A percentile compares a stretch with the other conserved stretches of the same genome.
Evolutionary conservation across 2,113 vertebrate genomes (phyloP).

Genomic region (Hypanus sabinus): DNA sequence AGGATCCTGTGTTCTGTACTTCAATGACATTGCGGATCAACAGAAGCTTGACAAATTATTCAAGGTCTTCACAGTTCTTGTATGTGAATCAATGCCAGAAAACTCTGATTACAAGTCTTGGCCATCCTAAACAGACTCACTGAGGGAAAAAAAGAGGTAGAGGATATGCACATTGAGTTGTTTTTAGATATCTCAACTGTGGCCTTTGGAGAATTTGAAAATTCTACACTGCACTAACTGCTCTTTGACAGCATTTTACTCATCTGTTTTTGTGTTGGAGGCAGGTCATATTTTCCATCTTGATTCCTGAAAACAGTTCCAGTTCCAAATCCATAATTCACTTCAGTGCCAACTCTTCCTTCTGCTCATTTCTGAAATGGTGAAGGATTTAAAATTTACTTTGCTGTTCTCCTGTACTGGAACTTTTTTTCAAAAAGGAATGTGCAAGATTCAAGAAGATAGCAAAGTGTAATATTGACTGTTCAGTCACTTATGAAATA

Average conservation of each 20-base stretch:
- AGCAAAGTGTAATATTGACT: neutral
- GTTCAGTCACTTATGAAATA: neutral
- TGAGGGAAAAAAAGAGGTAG: neutral
- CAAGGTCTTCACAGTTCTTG: constrained; percentile 1
- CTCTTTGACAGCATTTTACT: neutral
- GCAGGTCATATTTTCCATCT: neutral
- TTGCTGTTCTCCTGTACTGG: neutral
- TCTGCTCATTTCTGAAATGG: neutral
- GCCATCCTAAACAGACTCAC: neutral
- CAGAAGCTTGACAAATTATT: constrained; percentile 31
- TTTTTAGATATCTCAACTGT: neutral
- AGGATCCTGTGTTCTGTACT: neutral
- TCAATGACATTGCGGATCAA: constrained; percentile 17
- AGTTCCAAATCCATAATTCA: neutral
- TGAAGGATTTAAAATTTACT: neutral
- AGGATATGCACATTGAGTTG: neutral
- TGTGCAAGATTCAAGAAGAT: neutral
- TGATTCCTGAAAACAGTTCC: neutral
- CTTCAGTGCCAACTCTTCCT: neutral
- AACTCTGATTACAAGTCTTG: neutral
- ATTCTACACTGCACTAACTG: neutral
- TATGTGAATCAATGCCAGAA: constrained; percentile 17
- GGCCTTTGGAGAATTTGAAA: neutral
- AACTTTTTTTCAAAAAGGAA: neutral
- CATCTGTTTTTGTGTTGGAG: neutral